phyloP scores from a whole-genome alignment of 2,888 invertebrate species.

The Muscina levida region DNA sequence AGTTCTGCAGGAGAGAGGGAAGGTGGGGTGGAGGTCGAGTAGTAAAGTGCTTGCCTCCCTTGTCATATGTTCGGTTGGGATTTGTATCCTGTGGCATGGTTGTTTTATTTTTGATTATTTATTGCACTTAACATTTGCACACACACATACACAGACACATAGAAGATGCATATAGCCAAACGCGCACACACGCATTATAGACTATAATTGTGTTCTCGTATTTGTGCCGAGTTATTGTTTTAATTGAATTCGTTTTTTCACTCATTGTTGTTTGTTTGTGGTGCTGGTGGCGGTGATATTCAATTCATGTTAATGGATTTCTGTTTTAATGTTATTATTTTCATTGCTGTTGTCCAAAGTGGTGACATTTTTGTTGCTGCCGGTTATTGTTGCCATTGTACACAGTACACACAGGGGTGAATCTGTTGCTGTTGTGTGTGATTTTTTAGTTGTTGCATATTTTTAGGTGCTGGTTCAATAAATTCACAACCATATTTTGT shows the following conservation, averaged over 20 bases:
- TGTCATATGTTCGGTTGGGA: too few species aligned
- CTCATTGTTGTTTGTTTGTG: constrained; percentile 38
- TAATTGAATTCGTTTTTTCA: constrained; percentile 11
- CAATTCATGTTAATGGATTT: constrained; percentile 20
- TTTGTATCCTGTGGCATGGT: constrained; percentile 2
- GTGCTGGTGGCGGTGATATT: constrained; percentile 31
- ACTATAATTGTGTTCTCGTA: background rate
- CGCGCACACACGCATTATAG: background rate
- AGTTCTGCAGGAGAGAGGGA: too few species aligned
- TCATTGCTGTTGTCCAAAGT: constrained; percentile 30
- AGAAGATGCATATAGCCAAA: background rate
- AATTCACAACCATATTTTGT: constrained; percentile 66
- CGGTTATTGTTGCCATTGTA: constrained; percentile 24
- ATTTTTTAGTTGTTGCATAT: constrained; percentile 63
- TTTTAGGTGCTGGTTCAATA: constrained; percentile 58
- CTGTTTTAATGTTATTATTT: constrained; percentile 29
- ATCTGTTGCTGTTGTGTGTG: constrained; percentile 38
- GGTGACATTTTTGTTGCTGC: constrained; percentile 26
- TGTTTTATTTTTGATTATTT: constrained; percentile 31
- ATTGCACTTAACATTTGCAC: constrained; percentile 35
- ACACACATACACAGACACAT: constrained; percentile 15
- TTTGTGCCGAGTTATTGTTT: constrained; percentile 20
- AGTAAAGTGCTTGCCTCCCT: too few species aligned
- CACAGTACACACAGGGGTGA: background rate
- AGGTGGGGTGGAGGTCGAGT: too few species aligned